A percentile compares a stretch with the other conserved stretches of the same genome.
phyloP scores from a whole-genome alignment of 2,797 vertebrate species.

The Arnoldichthys spilopterus region DNA sequence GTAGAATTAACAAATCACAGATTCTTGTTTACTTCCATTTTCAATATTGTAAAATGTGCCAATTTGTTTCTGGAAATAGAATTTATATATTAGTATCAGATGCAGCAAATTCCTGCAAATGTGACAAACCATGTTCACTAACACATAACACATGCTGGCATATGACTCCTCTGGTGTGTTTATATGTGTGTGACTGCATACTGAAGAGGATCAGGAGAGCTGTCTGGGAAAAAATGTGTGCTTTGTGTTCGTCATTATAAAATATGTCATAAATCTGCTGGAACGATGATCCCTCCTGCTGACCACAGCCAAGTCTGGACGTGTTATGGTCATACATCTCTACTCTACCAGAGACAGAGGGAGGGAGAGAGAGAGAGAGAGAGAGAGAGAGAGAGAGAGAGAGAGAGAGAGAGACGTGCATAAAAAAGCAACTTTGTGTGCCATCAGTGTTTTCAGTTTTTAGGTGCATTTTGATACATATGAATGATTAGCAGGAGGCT shows the following conservation, averaged over 20 bases:
- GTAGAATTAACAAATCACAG: no score
- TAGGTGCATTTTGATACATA: no score
- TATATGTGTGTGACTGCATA: constrained; percentile 2
- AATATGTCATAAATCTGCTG: constrained; percentile 58
- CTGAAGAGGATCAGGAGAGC: constrained; percentile 21
- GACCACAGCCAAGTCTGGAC: constrained; percentile 52
- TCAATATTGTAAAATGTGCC: no score
- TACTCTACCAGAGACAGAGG: not conserved
- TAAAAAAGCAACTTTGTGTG: no score
- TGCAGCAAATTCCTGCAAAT: not conserved
- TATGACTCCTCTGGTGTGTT: not conserved
- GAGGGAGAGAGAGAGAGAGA: no score
- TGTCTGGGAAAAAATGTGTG: constrained; percentile 14
- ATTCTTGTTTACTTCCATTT: no score
- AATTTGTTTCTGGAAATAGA: no score
- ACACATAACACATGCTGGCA: constrained; percentile 22
- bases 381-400: no score
- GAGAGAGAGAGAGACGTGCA: no score
- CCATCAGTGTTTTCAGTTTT: no score
- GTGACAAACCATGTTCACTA: not conserved
- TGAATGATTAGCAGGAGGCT: no score
- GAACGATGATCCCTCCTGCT: constrained; percentile 45
- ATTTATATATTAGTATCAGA: not conserved
- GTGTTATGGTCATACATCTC: not conserved
- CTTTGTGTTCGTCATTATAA: constrained; percentile 45